phyloP scores from a whole-genome alignment of 2,113 vertebrate species.

The Chionodraco myersi region DNA sequence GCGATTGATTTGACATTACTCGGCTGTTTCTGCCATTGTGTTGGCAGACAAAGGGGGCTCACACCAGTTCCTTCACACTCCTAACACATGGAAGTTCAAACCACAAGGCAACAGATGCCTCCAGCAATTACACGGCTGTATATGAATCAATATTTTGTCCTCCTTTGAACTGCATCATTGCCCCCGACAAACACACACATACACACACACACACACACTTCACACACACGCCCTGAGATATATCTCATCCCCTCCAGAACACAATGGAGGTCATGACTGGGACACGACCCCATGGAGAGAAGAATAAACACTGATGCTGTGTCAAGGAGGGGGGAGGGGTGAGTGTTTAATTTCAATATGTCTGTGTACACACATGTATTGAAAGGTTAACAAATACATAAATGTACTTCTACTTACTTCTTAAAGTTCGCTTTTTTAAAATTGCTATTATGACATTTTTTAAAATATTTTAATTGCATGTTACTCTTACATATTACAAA shows the following conservation, averaged over 20 bases:
- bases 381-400: not conserved
- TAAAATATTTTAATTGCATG: no score
- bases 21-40: conserved; percentile 47
- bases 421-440: no score
- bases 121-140: conserved; percentile 60
- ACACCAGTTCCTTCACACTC: conserved; percentile 46
- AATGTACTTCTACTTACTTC: no score
- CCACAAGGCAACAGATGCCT: conserved; percentile 66
- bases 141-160: conserved; percentile 72
- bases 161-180: conserved; percentile 57
- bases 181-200: conserved; percentile 13
- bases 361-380: not conserved
- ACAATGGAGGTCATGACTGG: conserved; percentile 73
- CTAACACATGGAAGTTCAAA: conserved; percentile 41
- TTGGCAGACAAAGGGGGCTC: conserved; percentile 39
- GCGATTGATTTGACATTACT: conserved; percentile 48
- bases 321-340: conserved; percentile 20
- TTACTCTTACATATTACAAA: no score
- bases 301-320: conserved; percentile 54
- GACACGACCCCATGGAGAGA: conserved; percentile 63
- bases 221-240: conserved; percentile 21
- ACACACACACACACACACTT: not conserved
- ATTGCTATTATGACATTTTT: no score
- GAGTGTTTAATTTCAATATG: not conserved
- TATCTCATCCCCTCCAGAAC: conserved; percentile 64